Evolutionary conservation across 2,113 vertebrate species (phyloP).

Genomic region (Ceratotherium simum): DNA sequence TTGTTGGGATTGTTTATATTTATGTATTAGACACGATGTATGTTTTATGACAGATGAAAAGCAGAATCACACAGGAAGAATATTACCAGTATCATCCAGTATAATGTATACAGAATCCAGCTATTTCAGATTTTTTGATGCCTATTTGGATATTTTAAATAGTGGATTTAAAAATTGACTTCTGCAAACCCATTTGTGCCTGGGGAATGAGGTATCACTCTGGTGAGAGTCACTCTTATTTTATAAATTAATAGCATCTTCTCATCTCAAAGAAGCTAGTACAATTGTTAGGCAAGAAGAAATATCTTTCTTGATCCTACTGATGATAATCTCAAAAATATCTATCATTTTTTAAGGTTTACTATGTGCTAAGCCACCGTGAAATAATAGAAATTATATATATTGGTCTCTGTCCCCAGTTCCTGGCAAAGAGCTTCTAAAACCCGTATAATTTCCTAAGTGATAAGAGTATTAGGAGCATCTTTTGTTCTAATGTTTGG

Average conservation of each 20-base stretch:
- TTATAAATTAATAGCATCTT: not conserved
- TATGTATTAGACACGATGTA: not conserved
- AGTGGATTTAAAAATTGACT: not conserved
- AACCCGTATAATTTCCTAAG: not conserved
- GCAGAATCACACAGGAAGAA: slow-evolving; percentile 20
- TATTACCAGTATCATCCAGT: not conserved
- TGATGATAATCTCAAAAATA: not conserved
- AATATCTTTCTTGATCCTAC: not conserved
- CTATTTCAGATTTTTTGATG: not conserved
- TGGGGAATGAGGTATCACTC: not conserved
- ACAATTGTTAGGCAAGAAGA: not conserved
- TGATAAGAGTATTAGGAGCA: not conserved
- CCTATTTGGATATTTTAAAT: not conserved
- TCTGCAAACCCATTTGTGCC: not conserved
- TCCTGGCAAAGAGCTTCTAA: not conserved
- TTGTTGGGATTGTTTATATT: not conserved
- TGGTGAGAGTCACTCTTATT: not conserved
- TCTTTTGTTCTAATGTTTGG: not conserved
- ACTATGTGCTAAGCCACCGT: not conserved
- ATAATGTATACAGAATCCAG: not conserved
- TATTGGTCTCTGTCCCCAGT: not conserved
- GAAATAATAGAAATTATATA: not conserved
- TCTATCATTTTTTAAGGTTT: not conserved
- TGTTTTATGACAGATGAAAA: not conserved
- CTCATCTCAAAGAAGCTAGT: not conserved